These are phyloP conservation scores for Anomalospiza imberbis DNA, from an alignment of 2,797 vertebrate genomes.

Conservation along the genomic window DNA sequence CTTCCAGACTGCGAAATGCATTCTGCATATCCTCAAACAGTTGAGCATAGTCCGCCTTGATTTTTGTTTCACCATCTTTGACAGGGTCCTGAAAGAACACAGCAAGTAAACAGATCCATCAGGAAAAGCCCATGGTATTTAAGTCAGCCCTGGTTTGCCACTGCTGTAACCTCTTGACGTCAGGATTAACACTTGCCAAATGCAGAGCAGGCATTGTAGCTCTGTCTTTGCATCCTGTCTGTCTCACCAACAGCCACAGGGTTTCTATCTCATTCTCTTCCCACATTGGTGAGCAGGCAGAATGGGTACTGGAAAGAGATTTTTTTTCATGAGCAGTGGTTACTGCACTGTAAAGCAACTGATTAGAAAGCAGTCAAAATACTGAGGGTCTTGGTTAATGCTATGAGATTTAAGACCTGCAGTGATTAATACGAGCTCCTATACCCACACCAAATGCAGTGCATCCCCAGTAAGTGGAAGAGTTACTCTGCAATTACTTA, in stretches of 20 bases:
- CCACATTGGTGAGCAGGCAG: neutral
- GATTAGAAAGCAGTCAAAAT: neutral
- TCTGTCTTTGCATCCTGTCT: neutral
- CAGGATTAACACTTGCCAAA: neutral
- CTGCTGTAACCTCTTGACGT: neutral
- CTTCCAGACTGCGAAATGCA: constrained; percentile 91
- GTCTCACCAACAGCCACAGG: neutral
- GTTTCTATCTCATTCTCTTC: neutral
- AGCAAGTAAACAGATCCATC: neutral
- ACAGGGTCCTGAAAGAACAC: constrained; percentile 86
- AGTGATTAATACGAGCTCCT: neutral
- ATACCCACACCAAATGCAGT: neutral
- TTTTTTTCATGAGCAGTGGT: neutral
- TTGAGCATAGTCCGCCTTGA: constrained; percentile 90
- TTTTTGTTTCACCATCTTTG: constrained; percentile 94
- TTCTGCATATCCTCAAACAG: constrained; percentile 98
- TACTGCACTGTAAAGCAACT: neutral
- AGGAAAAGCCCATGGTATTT: neutral
- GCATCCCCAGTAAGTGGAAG: neutral
- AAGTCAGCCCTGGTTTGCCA: neutral
- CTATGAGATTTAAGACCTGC: neutral
- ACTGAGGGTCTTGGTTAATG: neutral
- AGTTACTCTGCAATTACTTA: neutral
- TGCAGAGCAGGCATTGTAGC: neutral
- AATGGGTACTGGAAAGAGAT: neutral